phyloP scores from a whole-genome alignment of 2,888 invertebrate species.

The Scaptomyza reducta region DNA sequence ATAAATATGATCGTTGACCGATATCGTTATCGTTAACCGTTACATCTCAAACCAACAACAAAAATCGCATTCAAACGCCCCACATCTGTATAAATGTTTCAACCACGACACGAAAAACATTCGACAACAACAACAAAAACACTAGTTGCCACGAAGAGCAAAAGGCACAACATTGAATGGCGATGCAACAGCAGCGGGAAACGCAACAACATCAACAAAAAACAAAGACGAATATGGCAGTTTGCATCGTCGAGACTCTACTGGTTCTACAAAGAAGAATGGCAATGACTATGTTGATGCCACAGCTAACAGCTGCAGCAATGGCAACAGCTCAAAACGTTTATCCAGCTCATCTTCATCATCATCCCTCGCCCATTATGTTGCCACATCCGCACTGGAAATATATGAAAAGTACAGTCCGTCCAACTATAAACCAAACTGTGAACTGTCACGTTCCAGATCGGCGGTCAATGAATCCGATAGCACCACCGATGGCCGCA shows the following conservation, averaged over 20 bases:
- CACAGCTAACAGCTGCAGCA: slow-evolving; percentile 49
- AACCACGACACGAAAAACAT: slow-evolving; percentile 48
- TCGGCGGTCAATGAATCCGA: slow-evolving; percentile 79
- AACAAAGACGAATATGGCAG: slow-evolving; percentile 61
- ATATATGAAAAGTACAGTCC: slow-evolving; percentile 91
- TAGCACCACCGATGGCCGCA: slow-evolving; percentile 27
- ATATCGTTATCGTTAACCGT: slow-evolving; percentile 45
- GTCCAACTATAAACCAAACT: slow-evolving; percentile 88
- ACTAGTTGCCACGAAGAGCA: slow-evolving; percentile 64
- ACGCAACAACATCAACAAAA: slow-evolving; percentile 23
- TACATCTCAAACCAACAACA: slow-evolving; percentile 43
- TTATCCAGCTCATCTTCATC: slow-evolving; percentile 83
- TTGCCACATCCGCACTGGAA: slow-evolving; percentile 88
- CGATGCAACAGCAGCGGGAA: slow-evolving; percentile 32
- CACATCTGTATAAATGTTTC: slow-evolving; percentile 58
- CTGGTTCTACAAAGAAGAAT: slow-evolving; percentile 51
- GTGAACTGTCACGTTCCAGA: slow-evolving; percentile 85
- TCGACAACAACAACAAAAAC: slow-evolving; percentile 43
- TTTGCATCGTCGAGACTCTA: slow-evolving; percentile 37
- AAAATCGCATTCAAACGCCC: slow-evolving; percentile 37
- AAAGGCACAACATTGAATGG: slow-evolving; percentile 43
- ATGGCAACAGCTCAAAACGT: slow-evolving; percentile 60
- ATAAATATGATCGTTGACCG: slow-evolving; percentile 26
- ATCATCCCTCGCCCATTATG: slow-evolving; percentile 85
- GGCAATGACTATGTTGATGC: slow-evolving; percentile 33